A percentile compares a stretch with the other conserved stretches of the same genome.
Conservation (phyloP, 2,797 vertebrate species). For the Schizothorax lantsangensis region DNA sequence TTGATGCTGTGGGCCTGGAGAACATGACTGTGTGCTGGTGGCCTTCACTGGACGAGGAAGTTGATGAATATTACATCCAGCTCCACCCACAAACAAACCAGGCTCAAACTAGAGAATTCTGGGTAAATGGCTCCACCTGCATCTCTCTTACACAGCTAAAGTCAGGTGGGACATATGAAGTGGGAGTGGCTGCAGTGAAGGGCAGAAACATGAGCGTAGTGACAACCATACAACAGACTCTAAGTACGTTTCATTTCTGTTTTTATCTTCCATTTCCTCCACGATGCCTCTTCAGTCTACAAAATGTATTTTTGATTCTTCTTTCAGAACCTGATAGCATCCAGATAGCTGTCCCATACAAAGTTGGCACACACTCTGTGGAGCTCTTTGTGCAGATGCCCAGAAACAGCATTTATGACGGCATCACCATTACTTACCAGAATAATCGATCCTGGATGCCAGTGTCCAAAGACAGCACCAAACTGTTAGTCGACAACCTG, state of each 20-base stretch:
- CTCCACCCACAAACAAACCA: conserved; percentile 61
- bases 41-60: conserved; percentile 61
- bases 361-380: conserved; percentile 68
- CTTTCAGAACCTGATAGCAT: conserved; percentile 79
- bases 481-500: conserved; percentile 73
- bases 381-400: conserved; percentile 81
- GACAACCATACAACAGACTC: conserved; percentile 77
- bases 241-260: conserved; percentile 71
- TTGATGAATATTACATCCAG: conserved; percentile 76
- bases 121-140: conserved; percentile 73
- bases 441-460: conserved; percentile 66
- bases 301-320: conserved; percentile 3
- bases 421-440: conserved; percentile 73
- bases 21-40: conserved; percentile 82
- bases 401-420: conserved; percentile 78
- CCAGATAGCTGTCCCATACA: conserved; percentile 74
- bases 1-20: conserved; percentile 70
- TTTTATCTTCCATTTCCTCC: conserved; percentile 2
- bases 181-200: conserved; percentile 78
- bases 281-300: not conserved
- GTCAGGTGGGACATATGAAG: conserved; percentile 83
- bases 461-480: conserved; percentile 64
- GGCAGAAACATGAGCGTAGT: conserved; percentile 79
- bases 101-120: conserved; percentile 60
- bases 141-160: conserved; percentile 75